Base-by-base conservation (phyloP, 30 jellyfish, hydroid and myxozoan genomes). In the Aurelia coerulea region DNA sequence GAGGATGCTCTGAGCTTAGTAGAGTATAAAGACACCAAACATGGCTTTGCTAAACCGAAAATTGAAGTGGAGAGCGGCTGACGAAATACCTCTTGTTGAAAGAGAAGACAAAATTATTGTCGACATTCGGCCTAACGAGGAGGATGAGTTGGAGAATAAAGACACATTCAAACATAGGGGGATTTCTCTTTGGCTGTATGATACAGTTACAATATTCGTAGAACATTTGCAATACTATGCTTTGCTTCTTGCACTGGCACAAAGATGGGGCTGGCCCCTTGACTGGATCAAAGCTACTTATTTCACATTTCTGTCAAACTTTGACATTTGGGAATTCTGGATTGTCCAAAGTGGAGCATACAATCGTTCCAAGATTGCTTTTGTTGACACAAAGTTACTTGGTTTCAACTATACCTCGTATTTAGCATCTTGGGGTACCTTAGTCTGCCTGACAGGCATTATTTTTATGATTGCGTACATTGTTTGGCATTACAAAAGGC, bases 211-310 rank as follows among this genome's bases (percentile, higher is more conserved):
- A 10, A 65, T 94, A 31, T 29, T 94, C 4, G 76, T 94, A 17
- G 98, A 94, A 35, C 97, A 94, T 65, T 67, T 94, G 42, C 98
- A 94, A 58, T 88, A 88, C 59, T 94, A 80, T 80, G 97, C 98
- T 15, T 23, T 94, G 53, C 68, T 94, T 11, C 85, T 94, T 23
- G 89, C 97, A 73, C 88, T 94, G 39, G 94, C 98, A 17, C 97
- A 83, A 66, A 81, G 92, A n/a, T 94, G 98, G 98, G 98, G 97
- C 80, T 89, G 97, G 97, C 98, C 98, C 52, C 86, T 88, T 1
- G 81, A 73, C 11, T 94, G 97, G 96, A 81, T 94, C 3, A 85
- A 88, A 41, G 90, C 94, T 5, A 94, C 98, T 33, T 76, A 95
- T 49, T 79, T 88, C 51, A 72, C 96, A 1, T 89, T 94, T 52